phyloP scores from a whole-genome alignment of 2,888 invertebrate species.

The Apamea epomidion region DNA sequence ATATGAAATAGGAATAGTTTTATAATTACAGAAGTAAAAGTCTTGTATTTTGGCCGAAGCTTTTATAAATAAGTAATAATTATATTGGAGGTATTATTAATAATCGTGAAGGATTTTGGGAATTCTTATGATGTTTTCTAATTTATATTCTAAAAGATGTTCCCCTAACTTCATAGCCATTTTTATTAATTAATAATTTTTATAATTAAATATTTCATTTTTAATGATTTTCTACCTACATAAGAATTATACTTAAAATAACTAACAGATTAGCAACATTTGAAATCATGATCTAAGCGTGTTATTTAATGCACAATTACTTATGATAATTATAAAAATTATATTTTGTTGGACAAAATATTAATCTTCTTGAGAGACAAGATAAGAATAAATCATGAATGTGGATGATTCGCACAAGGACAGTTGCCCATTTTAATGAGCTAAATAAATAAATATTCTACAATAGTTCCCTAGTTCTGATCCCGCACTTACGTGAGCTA shows the following conservation, averaged over 20 bases:
- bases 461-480: slow-evolving; percentile 63
- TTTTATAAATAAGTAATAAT: slow-evolving; percentile 38
- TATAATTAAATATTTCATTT: slow-evolving; percentile 42
- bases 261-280: slow-evolving; percentile 17
- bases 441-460: slow-evolving; percentile 49
- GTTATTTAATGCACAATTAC: slow-evolving; percentile 27
- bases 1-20: slow-evolving; percentile 12
- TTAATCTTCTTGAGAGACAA: background rate
- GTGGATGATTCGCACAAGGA: slow-evolving; percentile 26
- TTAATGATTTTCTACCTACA: slow-evolving; percentile 50
- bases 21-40: slow-evolving; percentile 45
- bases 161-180: slow-evolving; percentile 52
- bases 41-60: slow-evolving; percentile 60
- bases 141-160: slow-evolving; percentile 42
- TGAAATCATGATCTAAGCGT: slow-evolving; percentile 34
- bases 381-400: slow-evolving; percentile 1
- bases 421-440: slow-evolving; percentile 35
- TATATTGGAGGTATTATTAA: slow-evolving; percentile 29
- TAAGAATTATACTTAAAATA: slow-evolving; percentile 6
- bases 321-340: background rate
- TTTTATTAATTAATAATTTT: slow-evolving; percentile 17
- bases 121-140: slow-evolving; percentile 22
- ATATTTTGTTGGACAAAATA: slow-evolving; percentile 40
- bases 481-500: slow-evolving; percentile 65
- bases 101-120: slow-evolving; percentile 2